Base-by-base conservation (phyloP, 2,888 invertebrate genomes). In the Nomada hirtipes region DNA sequence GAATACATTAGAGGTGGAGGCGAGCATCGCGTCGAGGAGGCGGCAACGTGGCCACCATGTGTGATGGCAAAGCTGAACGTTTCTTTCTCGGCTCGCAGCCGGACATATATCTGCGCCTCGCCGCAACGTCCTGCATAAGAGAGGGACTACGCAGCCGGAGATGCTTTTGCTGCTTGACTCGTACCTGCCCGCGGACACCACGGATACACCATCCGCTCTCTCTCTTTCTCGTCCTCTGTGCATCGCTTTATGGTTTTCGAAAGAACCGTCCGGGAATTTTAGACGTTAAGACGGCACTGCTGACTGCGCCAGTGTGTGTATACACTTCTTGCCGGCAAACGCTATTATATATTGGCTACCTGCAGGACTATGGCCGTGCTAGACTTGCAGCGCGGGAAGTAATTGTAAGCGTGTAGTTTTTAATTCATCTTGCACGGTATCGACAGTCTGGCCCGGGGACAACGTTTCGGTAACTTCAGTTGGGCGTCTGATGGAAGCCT, bases 31-130 rank as follows among this genome's bases (percentile, higher is more conserved):
- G 84, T 85, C 79, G 86, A 89, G 89, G 90, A 90, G 91, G 90
- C 88, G 91, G 92, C 92, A 92, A 92, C 91, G 92, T 92, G 92
- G 92, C 91, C 91, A 90, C 91, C 91, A 91, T 91, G 89, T 91
- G 92, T 90, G 91, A 87, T 87, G 90, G 86, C 84, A 83, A 85
- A 85, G 86, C 84, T 82, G 77, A 88, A 85, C 60, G 84, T 86
- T 90, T 88, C 89, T 91, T 91, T 90, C 87, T 89, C 85, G 85
- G 84, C 83, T 88, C 67, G 89, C 84, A 79, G 85, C 84, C 86
- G 85, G 87, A 79, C 84, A 84, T 86, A 84, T 80, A 76, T 76
- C 71, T 76, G 86, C 80, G 73, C 79, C 63, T 64, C 23, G 71
- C 71, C 77, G 47, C 2, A 47, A 69, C 67, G 78, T 76, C 72